phyloP scores from a whole-genome alignment of 2,888 invertebrate genomes.

The Cyclophora albipunctata region DNA sequence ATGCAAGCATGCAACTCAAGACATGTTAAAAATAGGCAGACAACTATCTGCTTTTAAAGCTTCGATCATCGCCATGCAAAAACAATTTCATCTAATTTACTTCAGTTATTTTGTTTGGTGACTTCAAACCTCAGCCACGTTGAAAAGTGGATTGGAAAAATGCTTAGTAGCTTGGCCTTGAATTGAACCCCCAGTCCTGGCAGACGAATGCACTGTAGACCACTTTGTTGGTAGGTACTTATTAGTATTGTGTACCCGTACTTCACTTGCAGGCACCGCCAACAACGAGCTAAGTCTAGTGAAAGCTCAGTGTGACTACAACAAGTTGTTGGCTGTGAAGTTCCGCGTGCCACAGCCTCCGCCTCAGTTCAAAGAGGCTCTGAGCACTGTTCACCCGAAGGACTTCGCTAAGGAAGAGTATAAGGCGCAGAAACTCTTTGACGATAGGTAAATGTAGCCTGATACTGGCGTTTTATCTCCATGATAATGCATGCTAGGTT shows the following conservation, averaged over 20 bases:
- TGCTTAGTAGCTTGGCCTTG: no score
- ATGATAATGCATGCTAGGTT: constrained; percentile 24
- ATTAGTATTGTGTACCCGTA: not conserved
- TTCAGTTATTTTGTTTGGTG: no score
- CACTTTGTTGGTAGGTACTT: not conserved
- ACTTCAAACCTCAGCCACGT: no score
- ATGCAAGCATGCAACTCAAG: no score
- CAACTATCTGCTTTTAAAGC: no score
- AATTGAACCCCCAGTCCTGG: no score
- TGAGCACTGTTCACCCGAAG: constrained; percentile 32
- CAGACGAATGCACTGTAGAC: no score
- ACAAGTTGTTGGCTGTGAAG: constrained; percentile 30
- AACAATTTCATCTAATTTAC: no score
- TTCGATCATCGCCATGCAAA: no score
- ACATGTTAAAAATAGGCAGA: no score
- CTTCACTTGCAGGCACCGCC: constrained; percentile 31
- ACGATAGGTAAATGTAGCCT: constrained; percentile 37
- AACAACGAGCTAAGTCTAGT: constrained; percentile 34
- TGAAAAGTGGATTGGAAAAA: no score
- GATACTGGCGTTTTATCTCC: constrained; percentile 1
- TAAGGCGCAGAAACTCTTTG: constrained; percentile 44
- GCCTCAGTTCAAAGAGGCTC: constrained; percentile 23
- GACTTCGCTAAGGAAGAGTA: constrained; percentile 35
- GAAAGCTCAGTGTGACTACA: constrained; percentile 34
- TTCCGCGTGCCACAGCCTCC: constrained; percentile 29